Conservation (phyloP, 2,797 vertebrate genomes). For the Poliocrania exsul region DNA sequence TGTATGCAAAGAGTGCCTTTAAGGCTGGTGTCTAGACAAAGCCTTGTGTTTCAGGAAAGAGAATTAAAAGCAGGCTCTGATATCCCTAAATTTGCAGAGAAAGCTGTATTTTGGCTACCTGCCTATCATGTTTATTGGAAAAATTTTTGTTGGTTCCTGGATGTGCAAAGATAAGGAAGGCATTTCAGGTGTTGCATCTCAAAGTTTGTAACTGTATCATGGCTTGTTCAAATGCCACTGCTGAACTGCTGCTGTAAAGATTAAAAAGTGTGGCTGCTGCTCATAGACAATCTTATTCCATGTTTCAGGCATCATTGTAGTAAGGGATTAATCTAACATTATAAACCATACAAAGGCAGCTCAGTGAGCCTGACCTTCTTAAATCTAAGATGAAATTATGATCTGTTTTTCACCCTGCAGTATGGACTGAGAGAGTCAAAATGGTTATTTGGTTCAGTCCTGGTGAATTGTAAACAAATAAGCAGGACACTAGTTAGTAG, state of each 20-base stretch:
- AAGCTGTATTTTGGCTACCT: not conserved
- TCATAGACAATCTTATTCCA: not conserved
- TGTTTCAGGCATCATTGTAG: not conserved
- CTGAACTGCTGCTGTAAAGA: not conserved
- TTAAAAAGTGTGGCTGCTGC: not conserved
- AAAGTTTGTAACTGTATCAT: not conserved
- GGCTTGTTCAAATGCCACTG: not conserved
- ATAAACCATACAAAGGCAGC: not conserved
- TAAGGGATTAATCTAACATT: not conserved
- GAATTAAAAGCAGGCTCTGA: not conserved
- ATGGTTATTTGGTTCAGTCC: not conserved
- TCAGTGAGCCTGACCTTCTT: not conserved
- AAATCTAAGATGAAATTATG: conserved; percentile 4
- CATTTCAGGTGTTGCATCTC: not conserved
- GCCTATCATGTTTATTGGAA: not conserved
- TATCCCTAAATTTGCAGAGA: not conserved
- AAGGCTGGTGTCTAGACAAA: conserved; percentile 54
- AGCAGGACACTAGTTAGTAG: not conserved
- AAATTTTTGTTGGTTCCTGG: not conserved
- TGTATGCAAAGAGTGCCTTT: conserved; percentile 17
- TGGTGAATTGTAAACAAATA: not conserved
- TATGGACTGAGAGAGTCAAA: not conserved
- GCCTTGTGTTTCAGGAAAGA: not conserved
- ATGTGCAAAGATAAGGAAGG: not conserved
- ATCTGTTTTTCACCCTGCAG: not conserved